Evolutionary conservation across 2,797 vertebrate species (phyloP).

Genomic region (Anniella stebbinsi): DNA sequence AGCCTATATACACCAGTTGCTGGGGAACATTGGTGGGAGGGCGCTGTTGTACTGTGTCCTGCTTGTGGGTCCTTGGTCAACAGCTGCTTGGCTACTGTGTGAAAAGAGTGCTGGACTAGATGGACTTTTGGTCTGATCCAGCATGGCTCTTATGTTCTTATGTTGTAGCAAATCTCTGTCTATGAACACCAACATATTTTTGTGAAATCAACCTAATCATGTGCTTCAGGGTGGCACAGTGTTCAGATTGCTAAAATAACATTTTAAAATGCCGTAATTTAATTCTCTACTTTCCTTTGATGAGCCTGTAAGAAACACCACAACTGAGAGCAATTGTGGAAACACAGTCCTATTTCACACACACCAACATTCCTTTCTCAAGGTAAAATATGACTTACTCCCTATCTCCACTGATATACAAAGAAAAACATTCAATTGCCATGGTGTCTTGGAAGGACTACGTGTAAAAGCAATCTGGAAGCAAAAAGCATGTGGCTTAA

Average conservation of each 20-base stretch:
- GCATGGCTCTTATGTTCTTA: too few species aligned
- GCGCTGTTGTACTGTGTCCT: too few species aligned
- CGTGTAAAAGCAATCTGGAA: slow-evolving; percentile 50
- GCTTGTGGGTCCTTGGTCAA: too few species aligned
- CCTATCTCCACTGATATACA: background rate
- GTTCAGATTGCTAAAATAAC: slow-evolving; percentile 14
- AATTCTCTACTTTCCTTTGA: background rate
- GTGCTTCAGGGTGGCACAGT: background rate
- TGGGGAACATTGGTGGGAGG: too few species aligned
- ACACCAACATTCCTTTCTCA: slow-evolving; percentile 43
- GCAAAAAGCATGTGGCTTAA: slow-evolving; percentile 46
- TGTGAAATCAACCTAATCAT: background rate
- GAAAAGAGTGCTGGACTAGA: too few species aligned
- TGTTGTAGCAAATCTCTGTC: background rate
- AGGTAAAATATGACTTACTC: slow-evolving; percentile 37
- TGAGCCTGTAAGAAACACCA: background rate
- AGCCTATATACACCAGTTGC: too few species aligned
- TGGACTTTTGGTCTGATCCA: too few species aligned
- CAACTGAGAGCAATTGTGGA: slow-evolving; percentile 33
- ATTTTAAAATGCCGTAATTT: background rate
- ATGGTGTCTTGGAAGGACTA: slow-evolving; percentile 10
- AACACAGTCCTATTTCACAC: slow-evolving; percentile 25
- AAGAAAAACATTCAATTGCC: slow-evolving; percentile 52
- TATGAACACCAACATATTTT: background rate
- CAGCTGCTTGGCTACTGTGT: too few species aligned